phyloP scores from a whole-genome alignment of 1,140 invertebrate species.

The Anagrus nilaparvatae region DNA sequence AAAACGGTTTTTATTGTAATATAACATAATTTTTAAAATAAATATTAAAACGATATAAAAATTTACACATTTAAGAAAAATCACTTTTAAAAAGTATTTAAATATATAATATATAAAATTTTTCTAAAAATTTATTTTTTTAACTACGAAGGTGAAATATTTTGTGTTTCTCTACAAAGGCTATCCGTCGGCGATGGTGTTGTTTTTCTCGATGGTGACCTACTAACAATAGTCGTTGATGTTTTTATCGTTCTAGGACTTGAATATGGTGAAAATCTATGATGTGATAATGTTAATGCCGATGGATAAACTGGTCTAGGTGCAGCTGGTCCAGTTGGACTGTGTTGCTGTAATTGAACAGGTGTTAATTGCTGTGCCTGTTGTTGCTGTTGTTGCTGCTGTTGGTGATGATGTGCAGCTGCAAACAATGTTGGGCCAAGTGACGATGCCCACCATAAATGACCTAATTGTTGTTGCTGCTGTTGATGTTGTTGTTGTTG shows the following conservation, averaged over 20 bases:
- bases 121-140: too few relatives aligned
- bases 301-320: conserved; percentile 41
- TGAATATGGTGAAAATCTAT: conserved; percentile 42
- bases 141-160: conserved; percentile 40
- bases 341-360: conserved; percentile 29
- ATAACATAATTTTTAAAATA: too few relatives aligned
- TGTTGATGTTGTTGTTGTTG: conserved; percentile 31
- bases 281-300: conserved; percentile 27
- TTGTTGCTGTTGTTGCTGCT: conserved; percentile 20
- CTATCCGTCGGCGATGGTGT: conserved; percentile 39
- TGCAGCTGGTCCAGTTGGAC: conserved; percentile 30
- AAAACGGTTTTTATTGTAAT: too few relatives aligned
- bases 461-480: conserved; percentile 31
- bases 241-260: conserved; percentile 26
- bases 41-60: too few relatives aligned
- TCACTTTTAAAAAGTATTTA: too few relatives aligned
- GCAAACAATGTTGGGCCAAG: conserved; percentile 38
- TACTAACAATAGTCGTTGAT: conserved; percentile 20
- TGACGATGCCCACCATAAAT: conserved; percentile 40
- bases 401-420: conserved; percentile 36
- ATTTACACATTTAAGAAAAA: too few relatives aligned
- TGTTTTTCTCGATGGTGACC: conserved; percentile 32
- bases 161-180: conserved; percentile 35
- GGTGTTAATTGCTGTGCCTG: conserved; percentile 28
- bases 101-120: too few relatives aligned